These are phyloP conservation scores for Urophycis tenuis DNA, from an alignment of 2,797 vertebrate species.

Conservation along the genomic window DNA sequence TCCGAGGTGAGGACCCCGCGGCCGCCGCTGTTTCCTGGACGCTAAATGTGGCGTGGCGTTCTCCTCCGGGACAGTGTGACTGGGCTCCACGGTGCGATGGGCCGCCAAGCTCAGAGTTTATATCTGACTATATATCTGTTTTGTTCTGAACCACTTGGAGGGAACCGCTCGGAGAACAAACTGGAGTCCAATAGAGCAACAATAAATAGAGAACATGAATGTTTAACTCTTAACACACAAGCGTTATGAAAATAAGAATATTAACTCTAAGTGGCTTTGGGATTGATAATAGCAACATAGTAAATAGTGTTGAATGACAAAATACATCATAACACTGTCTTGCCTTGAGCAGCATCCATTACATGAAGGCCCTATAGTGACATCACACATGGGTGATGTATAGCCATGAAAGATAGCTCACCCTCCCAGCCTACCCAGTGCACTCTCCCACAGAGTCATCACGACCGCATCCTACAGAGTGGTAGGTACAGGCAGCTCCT, in stretches of 20 bases:
- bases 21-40: background rate
- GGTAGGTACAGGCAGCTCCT: no score
- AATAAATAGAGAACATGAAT: background rate
- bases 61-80: background rate
- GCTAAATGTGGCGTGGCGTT: background rate
- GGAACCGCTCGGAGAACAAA: background rate
- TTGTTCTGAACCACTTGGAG: background rate
- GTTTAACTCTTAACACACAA: background rate
- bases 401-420: no score
- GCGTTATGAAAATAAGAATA: background rate
- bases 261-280: background rate
- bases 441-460: no score
- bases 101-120: background rate
- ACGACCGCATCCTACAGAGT: no score
- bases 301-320: background rate
- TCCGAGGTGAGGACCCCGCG: constrained; percentile 57
- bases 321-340: background rate
- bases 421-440: no score
- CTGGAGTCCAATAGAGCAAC: background rate
- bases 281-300: background rate
- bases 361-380: background rate
- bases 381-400: background rate
- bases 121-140: background rate
- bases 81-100: background rate
- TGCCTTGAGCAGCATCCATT: background rate